phyloP scores from a whole-genome alignment of 2,113 vertebrate genomes.

The Nothobranchius furzeri region DNA sequence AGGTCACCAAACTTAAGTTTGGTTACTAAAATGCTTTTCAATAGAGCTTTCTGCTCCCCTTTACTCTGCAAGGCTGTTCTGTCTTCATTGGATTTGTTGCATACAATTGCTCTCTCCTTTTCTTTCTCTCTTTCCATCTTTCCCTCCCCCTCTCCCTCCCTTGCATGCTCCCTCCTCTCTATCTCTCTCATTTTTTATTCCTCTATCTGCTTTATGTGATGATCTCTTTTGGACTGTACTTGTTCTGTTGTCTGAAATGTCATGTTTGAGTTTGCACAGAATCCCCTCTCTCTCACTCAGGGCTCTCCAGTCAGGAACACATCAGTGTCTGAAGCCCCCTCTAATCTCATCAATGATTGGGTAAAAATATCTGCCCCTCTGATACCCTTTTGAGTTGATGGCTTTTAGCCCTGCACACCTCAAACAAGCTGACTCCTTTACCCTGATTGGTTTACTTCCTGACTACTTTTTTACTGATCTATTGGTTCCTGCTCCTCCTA shows the following conservation, averaged over 20 bases:
- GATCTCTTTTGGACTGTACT: conserved; percentile 72
- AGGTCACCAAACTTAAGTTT: too few relatives aligned
- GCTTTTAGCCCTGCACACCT: conserved; percentile 51
- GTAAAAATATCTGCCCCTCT: conserved; percentile 69
- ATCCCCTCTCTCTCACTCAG: conserved; percentile 84
- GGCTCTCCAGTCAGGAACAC: conserved; percentile 75
- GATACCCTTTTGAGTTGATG: conserved; percentile 44
- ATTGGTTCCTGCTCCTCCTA: conserved; percentile 17
- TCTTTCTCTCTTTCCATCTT: conserved; percentile 57
- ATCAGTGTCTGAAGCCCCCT: conserved; percentile 68
- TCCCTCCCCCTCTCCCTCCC: neutral
- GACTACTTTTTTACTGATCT: conserved; percentile 34
- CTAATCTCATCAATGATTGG: conserved; percentile 74
- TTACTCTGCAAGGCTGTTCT: conserved; percentile 54
- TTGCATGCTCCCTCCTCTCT: conserved; percentile 33
- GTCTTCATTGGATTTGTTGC: conserved; percentile 66
- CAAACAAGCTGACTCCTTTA: conserved; percentile 52
- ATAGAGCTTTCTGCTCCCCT: conserved; percentile 60
- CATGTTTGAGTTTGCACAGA: conserved; percentile 81
- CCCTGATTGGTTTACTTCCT: conserved; percentile 59
- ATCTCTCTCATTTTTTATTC: conserved; percentile 31
- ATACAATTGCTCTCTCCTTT: conserved; percentile 59
- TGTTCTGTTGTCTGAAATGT: conserved; percentile 76
- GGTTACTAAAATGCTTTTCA: too few relatives aligned
- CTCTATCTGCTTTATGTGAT: conserved; percentile 54